Evolutionary conservation across 2,888 invertebrate genomes (phyloP), one percentile per base, ranked within the genome.

Genomic region (Lepidochitona cinerea): DNA sequence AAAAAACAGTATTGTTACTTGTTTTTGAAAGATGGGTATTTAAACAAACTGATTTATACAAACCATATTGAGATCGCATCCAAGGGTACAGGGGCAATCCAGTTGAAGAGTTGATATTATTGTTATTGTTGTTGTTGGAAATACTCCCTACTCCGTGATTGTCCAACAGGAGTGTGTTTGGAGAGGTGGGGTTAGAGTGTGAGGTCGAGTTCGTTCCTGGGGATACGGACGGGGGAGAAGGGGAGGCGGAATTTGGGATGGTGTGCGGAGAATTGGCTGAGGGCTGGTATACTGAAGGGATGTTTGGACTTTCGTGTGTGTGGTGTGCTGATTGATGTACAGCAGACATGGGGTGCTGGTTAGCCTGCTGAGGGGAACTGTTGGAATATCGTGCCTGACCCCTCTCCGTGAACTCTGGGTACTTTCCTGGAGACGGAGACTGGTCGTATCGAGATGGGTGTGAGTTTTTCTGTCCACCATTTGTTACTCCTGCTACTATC

Each of bases 31-130:
- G n/a, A n/a, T n/a, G n/a, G n/a, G n/a, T n/a, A n/a, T n/a, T n/a
- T n/a, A n/a, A n/a, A n/a, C n/a, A n/a, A n/a, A n/a, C n/a, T n/a
- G n/a, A n/a, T 66, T 6, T 3, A 66, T 37, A 37, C 75, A 54
- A 53, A 78, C 78, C 78, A 66, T 76, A 78, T 49, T 78, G 78
- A 41, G 74, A 74, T 35, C 75, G 66, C 78, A 78, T 78, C 78
- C 78, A 78, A n/a, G 78, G 78, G 41, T 78, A 78, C 52, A 78
- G 72, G 9, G 78, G 76, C 35, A 76, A 64, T 33, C 69, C 70
- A 12, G 75, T 36, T 32, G 72, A 26, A 32, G 29, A 32, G 32
- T 33, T 66, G 37, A 71, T 72, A 33, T 71, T 74, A 32, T 52
- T 53, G 18, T 65, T 41, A 23, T 72, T 26, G 23, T 66, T 66